Percentiles rank a stretch among this genome's conserved stretches.
Evolutionary conservation across 2,113 vertebrate genomes (phyloP).

Genomic region (Amblyopsis rosae): DNA sequence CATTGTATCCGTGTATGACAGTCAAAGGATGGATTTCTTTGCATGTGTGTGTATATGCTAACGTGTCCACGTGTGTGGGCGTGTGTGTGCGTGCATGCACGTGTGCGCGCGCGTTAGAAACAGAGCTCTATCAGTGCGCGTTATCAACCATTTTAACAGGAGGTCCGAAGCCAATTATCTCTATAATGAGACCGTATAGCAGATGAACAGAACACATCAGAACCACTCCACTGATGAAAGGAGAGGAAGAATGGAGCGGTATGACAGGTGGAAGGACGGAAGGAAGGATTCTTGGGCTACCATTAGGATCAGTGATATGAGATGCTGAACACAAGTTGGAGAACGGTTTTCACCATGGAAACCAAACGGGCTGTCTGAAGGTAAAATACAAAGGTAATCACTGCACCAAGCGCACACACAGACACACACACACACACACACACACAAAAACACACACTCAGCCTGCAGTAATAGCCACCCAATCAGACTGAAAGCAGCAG

Average conservation of each 20-base stretch:
- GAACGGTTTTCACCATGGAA: neutral
- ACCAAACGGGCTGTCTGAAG: neutral
- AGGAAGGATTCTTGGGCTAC: neutral
- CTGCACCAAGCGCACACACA: neutral
- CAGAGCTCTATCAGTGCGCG: neutral
- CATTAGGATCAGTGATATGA: neutral
- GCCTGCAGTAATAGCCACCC: neutral
- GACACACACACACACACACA: neutral
- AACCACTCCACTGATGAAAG: neutral
- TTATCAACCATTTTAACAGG: neutral
- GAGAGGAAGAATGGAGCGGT: no score
- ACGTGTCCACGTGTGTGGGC: no score
- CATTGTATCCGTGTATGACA: no score
- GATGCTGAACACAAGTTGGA: neutral
- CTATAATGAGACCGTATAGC: neutral
- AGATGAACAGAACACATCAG: neutral
- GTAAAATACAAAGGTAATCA: neutral
- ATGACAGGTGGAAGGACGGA: neutral
- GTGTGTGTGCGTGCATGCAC: neutral
- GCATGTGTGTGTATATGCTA: neutral
- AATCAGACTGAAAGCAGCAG: neutral
- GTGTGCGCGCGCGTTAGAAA: neutral
- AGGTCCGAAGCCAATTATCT: neutral
- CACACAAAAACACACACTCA: neutral
- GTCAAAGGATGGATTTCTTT: no score